Evolutionary conservation across 2,888 invertebrate species (phyloP), one percentile per base, ranked within the genome.

Genomic region (Lingula anatina): DNA sequence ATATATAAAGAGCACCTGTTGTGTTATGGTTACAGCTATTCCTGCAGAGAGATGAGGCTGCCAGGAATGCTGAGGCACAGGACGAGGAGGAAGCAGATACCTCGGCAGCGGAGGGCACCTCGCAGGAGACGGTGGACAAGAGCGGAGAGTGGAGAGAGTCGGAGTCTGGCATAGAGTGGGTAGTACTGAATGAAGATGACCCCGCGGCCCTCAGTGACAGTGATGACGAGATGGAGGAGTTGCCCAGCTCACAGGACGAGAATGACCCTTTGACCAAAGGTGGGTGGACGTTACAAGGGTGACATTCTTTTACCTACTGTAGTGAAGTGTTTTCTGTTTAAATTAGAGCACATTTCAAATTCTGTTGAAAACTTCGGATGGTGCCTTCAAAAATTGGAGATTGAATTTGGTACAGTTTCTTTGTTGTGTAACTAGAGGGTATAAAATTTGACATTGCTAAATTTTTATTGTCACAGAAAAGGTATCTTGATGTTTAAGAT

Each of bases 81-180:
- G 31, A 36, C 2, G 49, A 46, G 24, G 60, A 60, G 18, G 62
- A 60, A 38, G 56, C 57, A 4, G 56, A 57, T 9, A 59, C 60
- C 0, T 54, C 49, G 7, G 57, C 61, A 27, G 43, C 2, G 20
- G 50, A 47, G 18, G 50, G 55, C 2, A 44, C 55, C 5, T 64
- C 66, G 0, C 60, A 62, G 25, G 67, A 70, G 9, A 9, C 9
- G 15, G 9, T 31, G 31, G 31, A 31, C 55, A 66, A 66, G 50
- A 69, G 68, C 56, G 73, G 73, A 12, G 65, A 65, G 49, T 71
- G 71, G 73, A 55, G 62, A 28, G 73, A 75, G 54, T 68, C 70
- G 0, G 72, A 73, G 48, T 61, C 69, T 0, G 72, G 74, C 5
- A 61, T 75, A 42, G 68, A 73, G 56, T 74, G 74, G 75, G 65